Percentiles rank a stretch among this genome's conserved stretches.
phyloP scores from a whole-genome alignment of 37 sponge, comb jelly and placozoan species.

The Agelas oroides region DNA sequence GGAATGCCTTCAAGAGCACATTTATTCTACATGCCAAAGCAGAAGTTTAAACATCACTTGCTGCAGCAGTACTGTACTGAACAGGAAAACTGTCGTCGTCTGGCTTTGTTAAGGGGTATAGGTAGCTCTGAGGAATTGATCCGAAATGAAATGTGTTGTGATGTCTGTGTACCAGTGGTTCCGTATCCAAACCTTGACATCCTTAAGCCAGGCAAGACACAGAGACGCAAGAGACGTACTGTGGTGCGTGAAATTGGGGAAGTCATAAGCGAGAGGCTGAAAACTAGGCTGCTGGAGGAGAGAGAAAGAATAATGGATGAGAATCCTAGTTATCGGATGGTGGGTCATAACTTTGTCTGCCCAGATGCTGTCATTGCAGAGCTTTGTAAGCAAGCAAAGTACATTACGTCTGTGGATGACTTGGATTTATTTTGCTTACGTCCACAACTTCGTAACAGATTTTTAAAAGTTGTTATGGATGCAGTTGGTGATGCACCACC shows the following conservation, averaged over 20 bases:
- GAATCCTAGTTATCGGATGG: conserved; percentile 10
- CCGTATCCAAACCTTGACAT: not conserved
- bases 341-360: conserved; percentile 22
- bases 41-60: too few relatives aligned
- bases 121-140: too few relatives aligned
- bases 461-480: not conserved
- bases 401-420: not conserved
- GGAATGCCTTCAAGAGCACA: too few relatives aligned
- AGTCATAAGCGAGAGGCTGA: too few relatives aligned
- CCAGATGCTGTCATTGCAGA: too few relatives aligned
- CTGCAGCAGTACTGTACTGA: too few relatives aligned
- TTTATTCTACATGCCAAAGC: too few relatives aligned
- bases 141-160: not conserved
- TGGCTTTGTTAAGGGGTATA: too few relatives aligned
- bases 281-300: not conserved
- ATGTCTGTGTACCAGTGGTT: not conserved
- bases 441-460: not conserved
- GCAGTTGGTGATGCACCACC: not conserved
- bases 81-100: too few relatives aligned
- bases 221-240: too few relatives aligned
- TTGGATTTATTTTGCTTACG: not conserved
- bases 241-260: too few relatives aligned
- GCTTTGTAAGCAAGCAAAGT: too few relatives aligned
- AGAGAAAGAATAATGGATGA: not conserved
- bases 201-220: not conserved